These are phyloP conservation scores for Clistopyga incitator DNA, from an alignment of 2,888 invertebrate genomes.

Conservation along the genomic window DNA sequence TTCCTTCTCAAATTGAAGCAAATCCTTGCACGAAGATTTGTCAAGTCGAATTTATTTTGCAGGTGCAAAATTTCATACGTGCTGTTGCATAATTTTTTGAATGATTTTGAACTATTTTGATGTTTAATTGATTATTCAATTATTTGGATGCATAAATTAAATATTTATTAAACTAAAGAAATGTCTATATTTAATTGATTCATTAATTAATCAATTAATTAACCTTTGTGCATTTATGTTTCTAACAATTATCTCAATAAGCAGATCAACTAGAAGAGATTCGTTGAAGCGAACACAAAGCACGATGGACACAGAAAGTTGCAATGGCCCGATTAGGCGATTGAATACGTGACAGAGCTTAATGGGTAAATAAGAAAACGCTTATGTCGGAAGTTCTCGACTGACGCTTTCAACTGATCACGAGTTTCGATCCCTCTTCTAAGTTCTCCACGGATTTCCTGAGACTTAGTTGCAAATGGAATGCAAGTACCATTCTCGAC, in stretches of 20 bases:
- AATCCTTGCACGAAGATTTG: no score
- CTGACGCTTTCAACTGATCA: background rate
- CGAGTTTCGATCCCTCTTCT: background rate
- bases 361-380: slow-evolving; percentile 22
- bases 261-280: background rate
- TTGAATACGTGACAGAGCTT: background rate
- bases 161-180: background rate
- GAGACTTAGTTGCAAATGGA: slow-evolving; percentile 4
- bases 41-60: no score
- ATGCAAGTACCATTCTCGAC: background rate
- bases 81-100: no score
- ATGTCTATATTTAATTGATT: background rate
- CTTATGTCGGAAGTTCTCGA: slow-evolving; percentile 20
- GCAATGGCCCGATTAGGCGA: background rate
- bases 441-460: background rate
- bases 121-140: no score
- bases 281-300: background rate
- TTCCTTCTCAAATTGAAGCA: no score
- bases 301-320: background rate
- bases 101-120: no score
- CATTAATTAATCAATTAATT: background rate
- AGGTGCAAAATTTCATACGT: no score
- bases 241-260: background rate
- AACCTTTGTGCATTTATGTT: background rate
- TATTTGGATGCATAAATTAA: no score